These are phyloP conservation scores for Halcyon chelicuti DNA, from an alignment of 2,797 vertebrate genomes.

Conservation along the genomic window DNA sequence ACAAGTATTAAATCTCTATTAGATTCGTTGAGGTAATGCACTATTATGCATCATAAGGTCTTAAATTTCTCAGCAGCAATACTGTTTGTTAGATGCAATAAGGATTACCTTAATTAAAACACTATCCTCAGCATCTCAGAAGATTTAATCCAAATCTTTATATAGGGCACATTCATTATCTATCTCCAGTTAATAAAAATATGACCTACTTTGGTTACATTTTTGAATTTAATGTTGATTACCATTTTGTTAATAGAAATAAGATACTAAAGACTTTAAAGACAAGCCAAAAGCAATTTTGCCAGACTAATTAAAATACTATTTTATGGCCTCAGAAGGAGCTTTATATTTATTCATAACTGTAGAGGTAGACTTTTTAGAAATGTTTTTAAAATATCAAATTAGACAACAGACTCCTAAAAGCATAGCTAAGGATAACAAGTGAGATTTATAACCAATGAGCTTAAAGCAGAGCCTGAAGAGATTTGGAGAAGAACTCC, in stretches of 20 bases:
- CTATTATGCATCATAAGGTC: conserved; percentile 76
- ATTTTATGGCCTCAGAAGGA: conserved; percentile 76
- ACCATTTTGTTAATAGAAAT: conserved; percentile 83
- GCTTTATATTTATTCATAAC: conserved; percentile 70
- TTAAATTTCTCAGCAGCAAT: conserved; percentile 78
- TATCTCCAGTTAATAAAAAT: conserved; percentile 81
- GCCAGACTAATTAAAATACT: conserved; percentile 79
- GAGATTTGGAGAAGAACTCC: conserved; percentile 17
- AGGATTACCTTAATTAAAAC: conserved; percentile 84
- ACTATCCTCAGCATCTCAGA: conserved; percentile 75
- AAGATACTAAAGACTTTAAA: conserved; percentile 79
- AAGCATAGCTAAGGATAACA: conserved; percentile 5
- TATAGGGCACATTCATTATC: conserved; percentile 80
- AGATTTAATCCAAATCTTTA: conserved; percentile 79
- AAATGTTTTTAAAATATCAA: conserved; percentile 53
- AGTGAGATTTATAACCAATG: conserved; percentile 27
- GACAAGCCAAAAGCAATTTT: conserved; percentile 80
- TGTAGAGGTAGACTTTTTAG: conserved; percentile 42
- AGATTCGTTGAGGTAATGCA: conserved; percentile 73
- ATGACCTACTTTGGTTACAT: conserved; percentile 79
- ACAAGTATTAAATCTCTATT: conserved; percentile 81
- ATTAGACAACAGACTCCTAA: conserved; percentile 48
- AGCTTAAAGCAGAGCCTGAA: conserved; percentile 51
- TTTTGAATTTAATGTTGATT: conserved; percentile 82
- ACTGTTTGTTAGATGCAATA: conserved; percentile 80